phyloP scores from a whole-genome alignment of 2,888 invertebrate species.

The Drosophila vallismaia region DNA sequence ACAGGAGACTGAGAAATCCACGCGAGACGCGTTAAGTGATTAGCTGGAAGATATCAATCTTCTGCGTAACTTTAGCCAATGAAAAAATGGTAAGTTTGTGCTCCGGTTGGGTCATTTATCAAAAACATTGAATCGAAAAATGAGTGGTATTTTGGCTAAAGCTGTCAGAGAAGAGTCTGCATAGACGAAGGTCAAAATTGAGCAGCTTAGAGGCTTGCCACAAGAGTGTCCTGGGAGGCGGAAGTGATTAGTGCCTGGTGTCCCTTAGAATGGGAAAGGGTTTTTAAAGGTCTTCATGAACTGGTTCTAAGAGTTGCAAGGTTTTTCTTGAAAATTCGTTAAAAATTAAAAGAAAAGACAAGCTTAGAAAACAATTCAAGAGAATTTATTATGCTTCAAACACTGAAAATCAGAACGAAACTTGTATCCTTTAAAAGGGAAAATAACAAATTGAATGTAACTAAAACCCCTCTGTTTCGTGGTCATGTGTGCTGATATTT shows the following conservation, averaged over 20 bases:
- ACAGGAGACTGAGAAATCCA: slow-evolving; percentile 6
- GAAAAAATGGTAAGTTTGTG: slow-evolving; percentile 15
- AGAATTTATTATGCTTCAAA: no score
- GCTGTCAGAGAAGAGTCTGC: slow-evolving; percentile 52
- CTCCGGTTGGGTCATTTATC: slow-evolving; percentile 48
- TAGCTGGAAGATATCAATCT: slow-evolving; percentile 38
- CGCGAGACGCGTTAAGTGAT: slow-evolving; percentile 41
- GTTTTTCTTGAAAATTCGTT: neutral
- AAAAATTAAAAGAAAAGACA: neutral
- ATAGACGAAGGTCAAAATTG: slow-evolving; percentile 55
- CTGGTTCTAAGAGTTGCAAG: neutral
- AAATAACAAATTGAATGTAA: neutral
- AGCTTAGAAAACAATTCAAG: no score
- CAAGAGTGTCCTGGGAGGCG: slow-evolving; percentile 50
- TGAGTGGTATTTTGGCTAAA: slow-evolving; percentile 46
- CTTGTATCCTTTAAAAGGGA: neutral
- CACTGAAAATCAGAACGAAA: no score
- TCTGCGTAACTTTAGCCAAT: slow-evolving; percentile 23
- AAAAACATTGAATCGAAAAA: slow-evolving; percentile 41
- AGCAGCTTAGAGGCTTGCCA: slow-evolving; percentile 13
- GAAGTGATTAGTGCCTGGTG: slow-evolving; percentile 57
- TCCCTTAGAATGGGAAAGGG: slow-evolving; percentile 13
- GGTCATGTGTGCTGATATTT: neutral
- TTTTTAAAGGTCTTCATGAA: slow-evolving; percentile 24
- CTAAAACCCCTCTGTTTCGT: neutral